These are phyloP conservation scores for Ips nitidus DNA, from an alignment of 1,140 invertebrate genomes.

Conservation along the genomic window DNA sequence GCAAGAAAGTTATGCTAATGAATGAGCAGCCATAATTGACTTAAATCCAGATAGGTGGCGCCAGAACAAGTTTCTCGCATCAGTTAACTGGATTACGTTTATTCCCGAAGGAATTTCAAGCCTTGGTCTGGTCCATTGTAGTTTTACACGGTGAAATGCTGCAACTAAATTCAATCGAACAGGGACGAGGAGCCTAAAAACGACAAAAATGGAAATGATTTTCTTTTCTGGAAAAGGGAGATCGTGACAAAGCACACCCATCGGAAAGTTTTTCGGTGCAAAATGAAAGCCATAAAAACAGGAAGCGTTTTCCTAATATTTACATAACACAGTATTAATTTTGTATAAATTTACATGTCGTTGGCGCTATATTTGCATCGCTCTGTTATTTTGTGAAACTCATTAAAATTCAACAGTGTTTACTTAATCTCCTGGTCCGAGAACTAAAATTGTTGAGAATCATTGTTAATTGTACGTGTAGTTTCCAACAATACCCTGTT, in stretches of 20 bases:
- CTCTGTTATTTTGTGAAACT: conserved; percentile 35
- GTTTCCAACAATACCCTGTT: conserved; percentile 7
- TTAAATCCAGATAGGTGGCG: conserved; percentile 49
- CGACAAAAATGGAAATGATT: too few relatives aligned
- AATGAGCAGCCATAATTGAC: conserved; percentile 50
- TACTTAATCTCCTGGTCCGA: conserved; percentile 29
- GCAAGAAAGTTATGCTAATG: conserved; percentile 49
- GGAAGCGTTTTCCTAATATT: conserved; percentile 23
- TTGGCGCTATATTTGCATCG: conserved; percentile 39
- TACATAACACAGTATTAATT: conserved; percentile 38
- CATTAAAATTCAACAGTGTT: conserved; percentile 43
- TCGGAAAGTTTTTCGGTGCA: background rate
- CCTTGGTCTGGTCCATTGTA: conserved; percentile 3
- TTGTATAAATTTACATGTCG: conserved; percentile 42
- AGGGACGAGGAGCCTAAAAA: too few relatives aligned
- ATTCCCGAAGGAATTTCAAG: conserved; percentile 29
- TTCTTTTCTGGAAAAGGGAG: background rate
- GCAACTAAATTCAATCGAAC: too few relatives aligned
- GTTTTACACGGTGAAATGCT: too few relatives aligned
- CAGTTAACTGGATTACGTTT: conserved; percentile 46
- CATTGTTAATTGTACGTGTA: conserved; percentile 34
- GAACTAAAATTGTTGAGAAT: conserved; percentile 22
- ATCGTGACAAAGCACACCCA: background rate
- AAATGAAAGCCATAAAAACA: conserved; percentile 17
- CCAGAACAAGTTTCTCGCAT: conserved; percentile 48